A percentile compares a stretch with the other conserved stretches of the same genome.
Evolutionary conservation across 2,113 vertebrate genomes (phyloP).

Genomic region (Ceuthmochares aereus): DNA sequence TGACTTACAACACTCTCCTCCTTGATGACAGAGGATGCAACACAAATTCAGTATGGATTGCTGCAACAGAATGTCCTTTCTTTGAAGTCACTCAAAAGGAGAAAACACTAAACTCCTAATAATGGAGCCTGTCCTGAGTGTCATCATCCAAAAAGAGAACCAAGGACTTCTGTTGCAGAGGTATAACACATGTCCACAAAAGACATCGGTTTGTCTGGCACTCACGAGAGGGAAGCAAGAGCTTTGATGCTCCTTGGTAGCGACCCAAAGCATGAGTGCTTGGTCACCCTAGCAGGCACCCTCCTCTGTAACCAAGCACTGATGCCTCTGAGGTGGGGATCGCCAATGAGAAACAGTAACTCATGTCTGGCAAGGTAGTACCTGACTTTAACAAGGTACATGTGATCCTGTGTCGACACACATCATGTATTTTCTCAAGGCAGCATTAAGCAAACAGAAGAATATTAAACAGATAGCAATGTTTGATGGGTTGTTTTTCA

Average conservation of each 20-base stretch:
- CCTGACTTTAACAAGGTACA: neutral
- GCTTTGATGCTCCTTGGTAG: neutral
- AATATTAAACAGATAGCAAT: neutral
- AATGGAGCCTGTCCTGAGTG: neutral
- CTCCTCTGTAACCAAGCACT: neutral
- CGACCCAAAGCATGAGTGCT: neutral
- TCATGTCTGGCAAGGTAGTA: neutral
- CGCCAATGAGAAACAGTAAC: neutral
- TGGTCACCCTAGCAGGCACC: neutral
- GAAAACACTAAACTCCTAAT: neutral
- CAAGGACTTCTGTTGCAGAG: neutral
- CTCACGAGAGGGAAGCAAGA: neutral
- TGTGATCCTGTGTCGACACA: accelerated
- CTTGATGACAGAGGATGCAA: neutral
- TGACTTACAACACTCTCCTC: neutral
- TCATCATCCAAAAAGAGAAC: neutral
- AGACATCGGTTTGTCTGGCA: neutral
- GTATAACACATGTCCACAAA: neutral
- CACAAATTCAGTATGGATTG: neutral
- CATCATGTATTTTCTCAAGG: neutral
- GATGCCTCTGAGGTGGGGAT: neutral
- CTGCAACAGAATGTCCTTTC: neutral
- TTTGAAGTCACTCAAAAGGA: neutral
- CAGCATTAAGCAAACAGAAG: neutral
- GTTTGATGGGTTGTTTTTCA: neutral